These are phyloP conservation scores for Lasioglossum pauxillum DNA, from an alignment of 2,888 invertebrate species.

Conservation along the genomic window DNA sequence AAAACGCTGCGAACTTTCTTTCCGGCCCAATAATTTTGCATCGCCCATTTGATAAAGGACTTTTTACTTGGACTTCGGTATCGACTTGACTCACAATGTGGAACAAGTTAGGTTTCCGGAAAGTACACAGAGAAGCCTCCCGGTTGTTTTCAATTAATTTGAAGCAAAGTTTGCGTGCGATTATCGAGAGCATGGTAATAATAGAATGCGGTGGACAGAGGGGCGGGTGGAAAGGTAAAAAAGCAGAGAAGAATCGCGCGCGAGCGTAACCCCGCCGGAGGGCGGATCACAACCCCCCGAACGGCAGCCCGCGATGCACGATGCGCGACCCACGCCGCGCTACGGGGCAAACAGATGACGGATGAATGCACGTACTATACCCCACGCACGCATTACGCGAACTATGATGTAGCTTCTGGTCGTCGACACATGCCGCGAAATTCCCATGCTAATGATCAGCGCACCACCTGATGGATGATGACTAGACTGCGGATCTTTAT, in stretches of 20 bases:
- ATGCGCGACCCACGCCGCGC: neutral
- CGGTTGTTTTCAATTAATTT: constrained; percentile 37
- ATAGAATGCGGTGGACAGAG: neutral
- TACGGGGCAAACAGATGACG: constrained; percentile 59
- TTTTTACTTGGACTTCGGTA: too few species aligned
- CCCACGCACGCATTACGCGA: constrained; percentile 4
- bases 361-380: constrained; percentile 46
- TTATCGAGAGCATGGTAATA: neutral
- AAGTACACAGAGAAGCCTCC: neutral
- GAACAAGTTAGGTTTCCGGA: too few species aligned
- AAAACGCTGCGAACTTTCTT: too few species aligned
- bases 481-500: constrained; percentile 4
- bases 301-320: constrained; percentile 19
- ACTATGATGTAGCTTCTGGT: constrained; percentile 23
- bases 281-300: constrained; percentile 34
- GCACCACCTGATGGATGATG: constrained; percentile 70
- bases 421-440: constrained; percentile 78
- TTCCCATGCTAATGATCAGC: constrained; percentile 76
- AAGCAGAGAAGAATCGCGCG: constrained; percentile 23
- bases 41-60: too few species aligned
- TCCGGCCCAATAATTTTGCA: too few species aligned
- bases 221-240: neutral
- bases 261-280: constrained; percentile 30
- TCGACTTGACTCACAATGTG: neutral
- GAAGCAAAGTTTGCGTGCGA: neutral